phyloP scores from a whole-genome alignment of 1,140 invertebrate genomes.

The Cheumatopsyche charites region DNA sequence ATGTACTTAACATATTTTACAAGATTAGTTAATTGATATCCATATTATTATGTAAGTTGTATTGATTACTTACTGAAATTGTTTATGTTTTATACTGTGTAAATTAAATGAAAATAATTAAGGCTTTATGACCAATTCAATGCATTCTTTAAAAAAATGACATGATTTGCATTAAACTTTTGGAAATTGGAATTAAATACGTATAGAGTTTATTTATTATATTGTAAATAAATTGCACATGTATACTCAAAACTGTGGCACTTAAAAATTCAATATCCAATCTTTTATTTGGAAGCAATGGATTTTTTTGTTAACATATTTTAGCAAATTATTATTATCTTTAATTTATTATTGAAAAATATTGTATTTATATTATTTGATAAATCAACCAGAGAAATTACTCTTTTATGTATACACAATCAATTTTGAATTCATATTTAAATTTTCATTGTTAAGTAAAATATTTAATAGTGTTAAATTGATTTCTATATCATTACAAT shows the following conservation, averaged over 20 bases:
- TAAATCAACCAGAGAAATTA: too few relatives aligned
- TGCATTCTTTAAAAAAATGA: slow-evolving; percentile 3
- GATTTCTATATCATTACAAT: slow-evolving; percentile 23
- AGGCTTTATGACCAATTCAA: slow-evolving; percentile 37
- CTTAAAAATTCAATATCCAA: slow-evolving; percentile 1
- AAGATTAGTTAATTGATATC: too few relatives aligned
- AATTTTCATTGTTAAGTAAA: too few relatives aligned
- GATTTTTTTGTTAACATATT: too few relatives aligned
- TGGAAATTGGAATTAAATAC: background rate
- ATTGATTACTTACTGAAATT: background rate
- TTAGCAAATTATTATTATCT: too few relatives aligned
- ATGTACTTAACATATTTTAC: too few relatives aligned
- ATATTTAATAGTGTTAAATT: slow-evolving; percentile 25
- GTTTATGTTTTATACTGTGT: slow-evolving; percentile 4
- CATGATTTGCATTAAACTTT: slow-evolving; percentile 2
- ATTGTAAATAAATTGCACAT: slow-evolving; percentile 19
- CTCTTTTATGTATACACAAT: too few relatives aligned
- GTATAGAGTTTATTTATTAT: background rate
- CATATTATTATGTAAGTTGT: background rate
- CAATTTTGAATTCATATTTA: too few relatives aligned
- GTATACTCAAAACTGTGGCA: slow-evolving; percentile 16
- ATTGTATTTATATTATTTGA: too few relatives aligned
- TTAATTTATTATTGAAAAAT: too few relatives aligned
- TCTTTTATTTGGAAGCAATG: too few relatives aligned
- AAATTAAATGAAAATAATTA: slow-evolving; percentile 2